Percentiles rank a stretch among this genome's conserved stretches.
phyloP scores from a whole-genome alignment of 2,797 vertebrate genomes.

The Lacerta viridis region DNA sequence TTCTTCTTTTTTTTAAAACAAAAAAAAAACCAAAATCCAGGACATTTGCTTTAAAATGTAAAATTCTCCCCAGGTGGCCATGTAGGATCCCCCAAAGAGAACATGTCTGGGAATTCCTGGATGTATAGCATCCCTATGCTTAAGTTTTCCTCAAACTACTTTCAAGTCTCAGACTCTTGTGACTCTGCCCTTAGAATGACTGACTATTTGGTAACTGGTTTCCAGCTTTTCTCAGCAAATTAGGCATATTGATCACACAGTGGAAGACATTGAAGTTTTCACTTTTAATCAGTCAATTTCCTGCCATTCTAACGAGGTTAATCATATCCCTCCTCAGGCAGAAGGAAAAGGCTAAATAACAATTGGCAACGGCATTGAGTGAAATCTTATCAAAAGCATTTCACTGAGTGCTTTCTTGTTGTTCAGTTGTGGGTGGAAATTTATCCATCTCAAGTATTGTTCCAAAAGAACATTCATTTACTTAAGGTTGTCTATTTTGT shows the following conservation, averaged over 20 bases:
- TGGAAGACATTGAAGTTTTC: background rate
- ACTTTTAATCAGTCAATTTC: background rate
- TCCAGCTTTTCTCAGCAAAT: background rate
- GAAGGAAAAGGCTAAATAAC: background rate
- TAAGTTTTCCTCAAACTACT: background rate
- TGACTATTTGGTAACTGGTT: background rate
- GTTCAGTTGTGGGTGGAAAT: background rate
- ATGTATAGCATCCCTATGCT: too few species aligned
- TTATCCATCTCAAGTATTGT: background rate
- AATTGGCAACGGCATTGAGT: background rate
- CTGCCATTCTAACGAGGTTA: slow-evolving; percentile 12
- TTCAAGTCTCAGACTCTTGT: background rate
- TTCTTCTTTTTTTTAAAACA: too few species aligned
- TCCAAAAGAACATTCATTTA: background rate
- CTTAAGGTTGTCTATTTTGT: background rate
- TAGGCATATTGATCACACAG: background rate
- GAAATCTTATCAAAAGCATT: background rate
- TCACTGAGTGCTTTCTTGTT: background rate
- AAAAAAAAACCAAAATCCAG: too few species aligned
- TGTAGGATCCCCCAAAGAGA: too few species aligned
- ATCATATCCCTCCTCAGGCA: background rate
- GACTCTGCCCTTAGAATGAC: background rate
- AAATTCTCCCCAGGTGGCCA: too few species aligned
- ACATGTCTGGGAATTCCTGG: too few species aligned
- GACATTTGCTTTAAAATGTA: too few species aligned